Evolutionary conservation across 2,113 vertebrate genomes (phyloP).

Genomic region (Herpailurus yagouaroundi): DNA sequence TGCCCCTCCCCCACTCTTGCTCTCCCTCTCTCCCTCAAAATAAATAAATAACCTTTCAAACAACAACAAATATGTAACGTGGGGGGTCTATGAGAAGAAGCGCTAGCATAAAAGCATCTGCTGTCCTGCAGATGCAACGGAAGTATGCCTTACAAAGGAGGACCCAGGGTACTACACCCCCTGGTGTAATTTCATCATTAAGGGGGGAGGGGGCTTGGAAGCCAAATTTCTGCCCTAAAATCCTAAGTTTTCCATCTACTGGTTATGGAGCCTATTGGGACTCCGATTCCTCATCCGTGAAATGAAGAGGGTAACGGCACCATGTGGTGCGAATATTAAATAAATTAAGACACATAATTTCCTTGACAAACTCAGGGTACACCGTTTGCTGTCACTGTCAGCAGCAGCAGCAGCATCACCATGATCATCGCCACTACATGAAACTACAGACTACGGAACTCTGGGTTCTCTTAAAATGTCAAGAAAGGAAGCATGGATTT

Average conservation of each 20-base stretch:
- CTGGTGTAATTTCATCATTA: not conserved
- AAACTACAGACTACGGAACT: not conserved
- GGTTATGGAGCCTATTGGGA: not conserved
- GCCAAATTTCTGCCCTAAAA: not conserved
- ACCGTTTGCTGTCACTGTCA: not conserved
- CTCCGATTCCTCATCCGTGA: not conserved
- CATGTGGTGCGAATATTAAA: not conserved
- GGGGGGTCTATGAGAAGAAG: not conserved
- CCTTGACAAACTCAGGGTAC: not conserved
- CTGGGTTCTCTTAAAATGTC: not conserved
- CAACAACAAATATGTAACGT: not conserved
- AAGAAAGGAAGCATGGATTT: not conserved
- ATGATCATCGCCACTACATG: not conserved
- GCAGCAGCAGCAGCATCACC: not conserved
- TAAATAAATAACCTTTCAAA: not conserved
- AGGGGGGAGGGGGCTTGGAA: not conserved
- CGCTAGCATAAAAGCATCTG: not conserved
- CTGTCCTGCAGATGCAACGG: fast-evolving
- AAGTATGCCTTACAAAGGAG: not conserved
- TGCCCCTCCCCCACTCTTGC: no score
- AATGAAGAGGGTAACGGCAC: not conserved
- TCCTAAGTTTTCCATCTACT: not conserved
- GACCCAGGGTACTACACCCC: fast-evolving
- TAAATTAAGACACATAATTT: not conserved
- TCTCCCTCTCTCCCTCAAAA: no score